phyloP scores from a whole-genome alignment of 2,888 invertebrate species.

The Bursaphelenchus okinawaensis region DNA sequence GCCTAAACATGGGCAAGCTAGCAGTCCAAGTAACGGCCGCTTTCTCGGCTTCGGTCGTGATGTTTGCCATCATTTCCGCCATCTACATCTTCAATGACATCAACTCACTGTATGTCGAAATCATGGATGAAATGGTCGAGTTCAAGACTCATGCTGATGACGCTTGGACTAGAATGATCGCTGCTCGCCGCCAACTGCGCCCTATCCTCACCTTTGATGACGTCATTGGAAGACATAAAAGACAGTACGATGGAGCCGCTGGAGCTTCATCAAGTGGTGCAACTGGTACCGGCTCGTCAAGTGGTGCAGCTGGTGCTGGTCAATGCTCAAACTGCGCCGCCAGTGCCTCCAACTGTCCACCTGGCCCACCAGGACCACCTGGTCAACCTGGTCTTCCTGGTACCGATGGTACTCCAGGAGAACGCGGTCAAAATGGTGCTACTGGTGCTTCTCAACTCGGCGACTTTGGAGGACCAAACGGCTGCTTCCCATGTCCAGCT shows the following conservation, averaged over 20 bases:
- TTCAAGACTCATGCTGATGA: constrained; percentile 13
- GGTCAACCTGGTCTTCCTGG: constrained; percentile 29
- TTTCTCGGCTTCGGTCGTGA: constrained; percentile 6
- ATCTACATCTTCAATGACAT: constrained; percentile 17
- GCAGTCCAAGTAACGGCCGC: constrained; percentile 3
- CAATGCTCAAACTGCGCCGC: background rate
- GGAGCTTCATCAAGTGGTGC: background rate
- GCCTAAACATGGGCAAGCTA: background rate
- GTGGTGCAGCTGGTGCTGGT: constrained; percentile 2
- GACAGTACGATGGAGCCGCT: constrained; percentile 18
- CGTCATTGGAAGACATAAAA: constrained; percentile 17
- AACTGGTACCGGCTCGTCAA: background rate
- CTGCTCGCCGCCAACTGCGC: constrained; percentile 1
- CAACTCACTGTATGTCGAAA: constrained; percentile 16
- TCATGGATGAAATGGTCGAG: constrained; percentile 15
- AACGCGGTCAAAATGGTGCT: constrained; percentile 14
- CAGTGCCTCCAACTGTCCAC: constrained; percentile 9
- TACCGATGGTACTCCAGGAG: constrained; percentile 32
- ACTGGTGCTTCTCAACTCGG: constrained; percentile 1
- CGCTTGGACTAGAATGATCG: constrained; percentile 18
- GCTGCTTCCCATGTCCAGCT: constrained; percentile 39
- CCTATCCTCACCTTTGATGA: constrained; percentile 3
- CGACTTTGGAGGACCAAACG: constrained; percentile 30
- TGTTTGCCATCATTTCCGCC: constrained; percentile 12
- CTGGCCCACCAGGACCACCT: constrained; percentile 17